phyloP scores from a whole-genome alignment of 1,140 invertebrate species.

The Pollicipes pollicipes region DNA sequence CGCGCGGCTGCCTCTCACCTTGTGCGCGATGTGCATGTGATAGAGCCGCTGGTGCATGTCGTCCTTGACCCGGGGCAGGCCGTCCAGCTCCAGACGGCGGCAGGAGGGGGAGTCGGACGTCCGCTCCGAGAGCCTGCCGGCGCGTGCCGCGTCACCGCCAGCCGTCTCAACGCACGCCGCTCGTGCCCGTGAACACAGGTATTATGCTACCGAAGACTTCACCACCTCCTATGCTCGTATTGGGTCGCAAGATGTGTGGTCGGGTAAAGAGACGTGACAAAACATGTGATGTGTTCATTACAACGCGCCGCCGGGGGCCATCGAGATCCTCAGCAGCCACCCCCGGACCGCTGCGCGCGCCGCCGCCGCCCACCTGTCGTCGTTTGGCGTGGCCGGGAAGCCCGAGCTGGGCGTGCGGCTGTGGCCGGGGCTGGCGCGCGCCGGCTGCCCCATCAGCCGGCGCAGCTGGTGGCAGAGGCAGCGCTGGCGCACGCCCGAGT shows the following conservation, averaged over 20 bases:
- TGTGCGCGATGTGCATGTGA: slow-evolving; percentile 58
- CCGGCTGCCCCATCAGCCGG: neutral
- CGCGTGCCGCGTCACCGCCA: too few relatives aligned
- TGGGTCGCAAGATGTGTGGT: too few relatives aligned
- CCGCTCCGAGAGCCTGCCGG: neutral
- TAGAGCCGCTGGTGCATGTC: slow-evolving; percentile 56
- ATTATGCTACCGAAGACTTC: too few relatives aligned
- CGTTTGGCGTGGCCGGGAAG: slow-evolving; percentile 22
- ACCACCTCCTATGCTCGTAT: too few relatives aligned
- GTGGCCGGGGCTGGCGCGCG: slow-evolving; percentile 11
- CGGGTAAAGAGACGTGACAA: too few relatives aligned
- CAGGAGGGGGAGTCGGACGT: neutral
- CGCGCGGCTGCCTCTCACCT: slow-evolving; percentile 38
- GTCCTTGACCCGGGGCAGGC: slow-evolving; percentile 53
- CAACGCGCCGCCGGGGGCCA: too few relatives aligned
- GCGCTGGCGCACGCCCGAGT: neutral
- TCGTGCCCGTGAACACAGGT: too few relatives aligned
- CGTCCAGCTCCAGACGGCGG: slow-evolving; percentile 46
- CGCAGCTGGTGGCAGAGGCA: slow-evolving; percentile 1
- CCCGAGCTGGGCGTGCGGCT: slow-evolving; percentile 27
- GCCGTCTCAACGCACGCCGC: too few relatives aligned
- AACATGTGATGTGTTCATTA: too few relatives aligned
- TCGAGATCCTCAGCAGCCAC: too few relatives aligned
- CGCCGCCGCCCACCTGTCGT: slow-evolving; percentile 22
- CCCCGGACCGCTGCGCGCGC: slow-evolving; percentile 24